These are phyloP conservation scores for Microcebus tavaratra DNA, from an alignment of 2,113 vertebrate species.

Conservation along the genomic window DNA sequence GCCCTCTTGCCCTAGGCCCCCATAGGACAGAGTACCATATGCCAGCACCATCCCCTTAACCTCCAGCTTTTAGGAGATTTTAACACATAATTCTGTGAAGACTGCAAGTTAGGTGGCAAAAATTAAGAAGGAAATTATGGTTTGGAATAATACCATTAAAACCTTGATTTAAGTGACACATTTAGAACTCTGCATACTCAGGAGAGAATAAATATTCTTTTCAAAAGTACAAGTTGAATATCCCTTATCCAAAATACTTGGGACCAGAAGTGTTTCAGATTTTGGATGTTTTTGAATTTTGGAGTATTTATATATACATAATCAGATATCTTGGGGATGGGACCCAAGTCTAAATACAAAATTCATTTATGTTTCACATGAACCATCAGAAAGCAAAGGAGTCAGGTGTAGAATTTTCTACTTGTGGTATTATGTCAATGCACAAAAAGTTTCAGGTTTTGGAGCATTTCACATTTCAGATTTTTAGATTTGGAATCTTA, in stretches of 20 bases:
- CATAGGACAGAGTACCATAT: background rate
- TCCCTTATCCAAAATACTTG: background rate
- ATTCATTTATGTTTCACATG: background rate
- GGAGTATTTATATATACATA: background rate
- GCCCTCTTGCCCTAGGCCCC: background rate
- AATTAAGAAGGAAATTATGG: background rate
- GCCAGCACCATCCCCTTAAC: background rate
- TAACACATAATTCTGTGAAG: conserved; percentile 21
- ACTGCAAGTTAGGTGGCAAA: background rate
- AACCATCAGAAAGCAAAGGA: too few relatives aligned
- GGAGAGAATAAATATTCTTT: background rate
- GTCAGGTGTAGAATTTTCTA: too few relatives aligned
- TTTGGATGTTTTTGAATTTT: background rate
- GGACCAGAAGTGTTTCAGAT: background rate
- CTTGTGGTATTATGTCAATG: too few relatives aligned
- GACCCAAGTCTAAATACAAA: background rate
- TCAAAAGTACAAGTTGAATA: background rate
- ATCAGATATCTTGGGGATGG: background rate
- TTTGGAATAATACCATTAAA: background rate
- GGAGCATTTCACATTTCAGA: too few relatives aligned
- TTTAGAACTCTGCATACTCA: conserved; percentile 14
- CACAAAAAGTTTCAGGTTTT: too few relatives aligned
- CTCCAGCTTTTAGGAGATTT: background rate
- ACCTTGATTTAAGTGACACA: conserved; percentile 1
- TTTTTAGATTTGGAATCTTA: too few relatives aligned